Percentiles rank a stretch among this genome's conserved stretches.
phyloP scores from a whole-genome alignment of 2,797 vertebrate genomes.

The Periophthalmus magnuspinnatus region DNA sequence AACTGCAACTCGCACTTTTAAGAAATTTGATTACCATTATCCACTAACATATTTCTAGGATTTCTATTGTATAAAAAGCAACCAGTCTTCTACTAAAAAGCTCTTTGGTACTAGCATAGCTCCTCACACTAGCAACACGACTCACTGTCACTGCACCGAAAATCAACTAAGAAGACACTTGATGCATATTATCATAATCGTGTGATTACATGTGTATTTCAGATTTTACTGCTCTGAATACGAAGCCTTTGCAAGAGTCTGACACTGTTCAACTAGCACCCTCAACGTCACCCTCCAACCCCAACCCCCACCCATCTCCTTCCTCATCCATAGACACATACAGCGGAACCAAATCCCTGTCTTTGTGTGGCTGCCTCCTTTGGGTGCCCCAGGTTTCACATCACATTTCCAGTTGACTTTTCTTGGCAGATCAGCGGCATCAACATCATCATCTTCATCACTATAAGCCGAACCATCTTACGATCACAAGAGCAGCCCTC shows the following conservation, averaged over 20 bases:
- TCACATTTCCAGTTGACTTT: constrained; percentile 34
- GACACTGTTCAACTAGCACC: constrained; percentile 36
- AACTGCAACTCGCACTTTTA: no score
- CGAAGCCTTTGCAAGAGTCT: constrained; percentile 47
- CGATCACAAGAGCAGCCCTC: constrained; percentile 47
- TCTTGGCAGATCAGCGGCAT: constrained; percentile 49
- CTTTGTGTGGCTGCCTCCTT: constrained; percentile 63
- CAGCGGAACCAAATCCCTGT: constrained; percentile 47
- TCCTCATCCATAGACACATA: constrained; percentile 15
- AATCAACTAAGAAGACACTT: constrained; percentile 74
- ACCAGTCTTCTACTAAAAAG: constrained; percentile 45
- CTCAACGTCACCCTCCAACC: constrained; percentile 12
- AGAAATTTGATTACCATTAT: no score
- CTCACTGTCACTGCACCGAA: constrained; percentile 42
- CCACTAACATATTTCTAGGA: not conserved
- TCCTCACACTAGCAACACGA: constrained; percentile 40
- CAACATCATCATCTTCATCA: constrained; percentile 60
- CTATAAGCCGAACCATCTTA: constrained; percentile 30
- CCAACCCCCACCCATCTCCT: not conserved
- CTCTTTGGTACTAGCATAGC: constrained; percentile 30
- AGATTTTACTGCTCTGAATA: constrained; percentile 60
- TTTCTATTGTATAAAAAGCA: not conserved
- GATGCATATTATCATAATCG: constrained; percentile 76
- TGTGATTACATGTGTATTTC: constrained; percentile 76
- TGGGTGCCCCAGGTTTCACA: constrained; percentile 60